Evolutionary conservation across 2,113 vertebrate genomes (phyloP).

Genomic region (Salminus brasiliensis): DNA sequence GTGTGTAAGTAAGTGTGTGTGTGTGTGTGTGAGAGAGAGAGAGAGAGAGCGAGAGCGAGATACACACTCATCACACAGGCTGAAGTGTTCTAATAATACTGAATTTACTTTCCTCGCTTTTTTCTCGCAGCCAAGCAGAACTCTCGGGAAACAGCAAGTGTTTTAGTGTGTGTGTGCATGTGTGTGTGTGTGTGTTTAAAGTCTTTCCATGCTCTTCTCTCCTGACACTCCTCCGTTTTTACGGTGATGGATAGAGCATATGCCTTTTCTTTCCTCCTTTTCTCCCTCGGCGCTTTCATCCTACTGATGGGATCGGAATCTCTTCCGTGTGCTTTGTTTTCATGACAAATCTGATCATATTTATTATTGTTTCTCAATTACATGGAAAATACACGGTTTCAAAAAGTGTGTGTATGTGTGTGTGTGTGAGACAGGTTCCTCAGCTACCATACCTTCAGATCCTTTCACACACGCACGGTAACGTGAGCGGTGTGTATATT

Average conservation of each 20-base stretch:
- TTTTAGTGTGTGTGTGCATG: neutral
- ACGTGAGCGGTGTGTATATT: too few species aligned
- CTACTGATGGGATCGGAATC: conserved; percentile 27
- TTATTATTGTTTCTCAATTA: too few species aligned
- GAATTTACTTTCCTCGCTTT: too few species aligned
- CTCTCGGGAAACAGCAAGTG: too few species aligned
- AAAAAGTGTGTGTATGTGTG: neutral
- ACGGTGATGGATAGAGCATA: conserved; percentile 26
- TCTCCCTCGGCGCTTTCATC: neutral
- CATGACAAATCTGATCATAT: too few species aligned
- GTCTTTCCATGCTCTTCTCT: conserved; percentile 24
- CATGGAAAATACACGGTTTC: too few species aligned
- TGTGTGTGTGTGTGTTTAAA: neutral
- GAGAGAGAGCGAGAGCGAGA: neutral
- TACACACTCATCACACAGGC: too few species aligned
- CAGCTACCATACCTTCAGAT: conserved; percentile 2
- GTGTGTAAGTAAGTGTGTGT: neutral
- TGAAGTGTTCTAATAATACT: too few species aligned
- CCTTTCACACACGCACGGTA: too few species aligned
- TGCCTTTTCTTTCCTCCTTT: neutral
- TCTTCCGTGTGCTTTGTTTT: conserved; percentile 1
- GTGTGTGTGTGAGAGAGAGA: neutral
- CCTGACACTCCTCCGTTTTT: conserved; percentile 8
- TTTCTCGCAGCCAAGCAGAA: too few species aligned
- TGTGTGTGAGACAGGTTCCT: neutral